Evolutionary conservation across 2,797 vertebrate genomes (phyloP).

Genomic region (Pelobates cultripes): DNA sequence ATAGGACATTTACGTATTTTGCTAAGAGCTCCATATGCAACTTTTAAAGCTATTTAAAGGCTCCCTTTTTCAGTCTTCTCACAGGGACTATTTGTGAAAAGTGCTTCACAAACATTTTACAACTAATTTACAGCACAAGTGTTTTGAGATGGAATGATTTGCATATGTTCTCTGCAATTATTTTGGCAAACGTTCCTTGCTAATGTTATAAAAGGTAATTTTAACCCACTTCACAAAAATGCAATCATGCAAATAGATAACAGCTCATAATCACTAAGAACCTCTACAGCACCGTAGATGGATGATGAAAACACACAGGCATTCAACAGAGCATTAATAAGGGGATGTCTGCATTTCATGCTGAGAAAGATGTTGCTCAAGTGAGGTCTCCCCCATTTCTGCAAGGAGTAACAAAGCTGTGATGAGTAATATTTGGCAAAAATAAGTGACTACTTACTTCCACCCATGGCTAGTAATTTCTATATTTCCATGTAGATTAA

Average conservation of each 20-base stretch:
- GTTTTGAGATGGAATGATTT: slow-evolving; percentile 51
- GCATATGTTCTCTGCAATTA: slow-evolving; percentile 54
- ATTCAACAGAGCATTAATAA: slow-evolving; percentile 38
- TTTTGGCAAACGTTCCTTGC: slow-evolving; percentile 50
- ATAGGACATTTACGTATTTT: background rate
- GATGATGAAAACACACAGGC: slow-evolving; percentile 46
- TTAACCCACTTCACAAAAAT: slow-evolving; percentile 56
- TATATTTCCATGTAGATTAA: too few species aligned
- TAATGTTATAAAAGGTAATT: slow-evolving; percentile 56
- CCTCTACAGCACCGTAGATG: slow-evolving; percentile 31
- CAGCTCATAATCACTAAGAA: slow-evolving; percentile 47
- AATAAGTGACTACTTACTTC: too few species aligned
- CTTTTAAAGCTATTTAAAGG: slow-evolving; percentile 36
- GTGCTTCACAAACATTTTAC: slow-evolving; percentile 53
- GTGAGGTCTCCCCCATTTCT: background rate
- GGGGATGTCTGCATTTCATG: slow-evolving; percentile 17
- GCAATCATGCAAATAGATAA: slow-evolving; percentile 57
- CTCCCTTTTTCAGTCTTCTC: slow-evolving; percentile 24
- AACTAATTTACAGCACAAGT: slow-evolving; percentile 53
- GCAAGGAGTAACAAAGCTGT: too few species aligned
- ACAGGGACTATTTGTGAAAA: slow-evolving; percentile 50
- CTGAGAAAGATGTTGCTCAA: background rate
- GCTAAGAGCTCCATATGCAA: slow-evolving; percentile 2
- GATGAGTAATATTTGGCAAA: too few species aligned
- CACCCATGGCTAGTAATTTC: too few species aligned